These are phyloP conservation scores for Forficula auricularia DNA, from an alignment of 1,140 invertebrate genomes.

Conservation along the genomic window DNA sequence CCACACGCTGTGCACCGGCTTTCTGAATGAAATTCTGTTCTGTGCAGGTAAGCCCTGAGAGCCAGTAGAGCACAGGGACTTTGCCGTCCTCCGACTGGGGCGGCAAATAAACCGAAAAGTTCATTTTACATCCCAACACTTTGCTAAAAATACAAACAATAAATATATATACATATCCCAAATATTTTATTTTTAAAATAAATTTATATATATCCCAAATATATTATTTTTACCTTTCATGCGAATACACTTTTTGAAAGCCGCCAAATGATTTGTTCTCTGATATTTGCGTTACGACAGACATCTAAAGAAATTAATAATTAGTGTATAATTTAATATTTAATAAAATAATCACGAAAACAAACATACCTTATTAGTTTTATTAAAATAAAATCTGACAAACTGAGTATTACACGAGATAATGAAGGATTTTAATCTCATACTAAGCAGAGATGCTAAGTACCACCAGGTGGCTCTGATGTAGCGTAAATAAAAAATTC, in stretches of 20 bases:
- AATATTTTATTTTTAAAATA: neutral
- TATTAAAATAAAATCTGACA: no score
- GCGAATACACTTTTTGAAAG: constrained; percentile 67
- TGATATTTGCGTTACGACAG: constrained; percentile 38
- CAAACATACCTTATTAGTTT: no score
- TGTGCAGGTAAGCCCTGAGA: constrained; percentile 87
- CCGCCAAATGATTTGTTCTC: constrained; percentile 61
- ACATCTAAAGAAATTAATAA: constrained; percentile 21
- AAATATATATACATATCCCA: constrained; percentile 1
- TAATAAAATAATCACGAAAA: no score
- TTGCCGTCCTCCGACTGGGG: constrained; percentile 49
- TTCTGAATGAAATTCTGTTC: constrained; percentile 96
- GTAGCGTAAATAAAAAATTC: no score
- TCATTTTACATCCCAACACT: constrained; percentile 75
- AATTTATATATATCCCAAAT: neutral
- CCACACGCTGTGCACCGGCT: constrained; percentile 76
- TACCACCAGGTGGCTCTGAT: no score
- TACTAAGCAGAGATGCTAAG: no score
- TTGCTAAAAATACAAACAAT: constrained; percentile 31
- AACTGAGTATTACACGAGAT: no score
- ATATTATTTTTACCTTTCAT: constrained; percentile 41
- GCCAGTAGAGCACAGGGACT: constrained; percentile 77
- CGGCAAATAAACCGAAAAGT: constrained; percentile 80
- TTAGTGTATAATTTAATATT: no score
- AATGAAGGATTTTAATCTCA: no score